Base-by-base conservation (phyloP, 2,797 vertebrate genomes). In the Sparus aurata region DNA sequence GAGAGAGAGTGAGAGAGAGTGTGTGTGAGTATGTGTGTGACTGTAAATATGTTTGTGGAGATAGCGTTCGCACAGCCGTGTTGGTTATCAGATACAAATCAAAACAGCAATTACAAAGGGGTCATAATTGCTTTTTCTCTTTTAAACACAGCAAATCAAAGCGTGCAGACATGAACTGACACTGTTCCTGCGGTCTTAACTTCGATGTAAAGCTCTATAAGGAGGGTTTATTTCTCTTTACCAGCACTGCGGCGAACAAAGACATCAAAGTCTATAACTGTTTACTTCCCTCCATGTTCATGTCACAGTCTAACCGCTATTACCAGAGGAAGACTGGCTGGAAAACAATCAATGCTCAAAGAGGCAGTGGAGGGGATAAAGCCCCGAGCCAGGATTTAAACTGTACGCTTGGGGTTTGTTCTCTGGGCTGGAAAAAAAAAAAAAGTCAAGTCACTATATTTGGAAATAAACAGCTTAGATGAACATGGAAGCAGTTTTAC, bases 101-200 rank as follows among this genome's bases (percentile, higher is more conserved):
- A 85, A 93, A 95, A 93, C 86, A 94, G 87, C 91, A 93, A 94
- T 93, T 92, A 94, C 73, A 92, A 27, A 27, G 75, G 49, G 69
- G 60, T 77, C 77, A 89, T 89, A 92, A 94, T 92, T 93, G 88
- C 89, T 80, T 87, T 89, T 87, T 79, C 68, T 82, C 67, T 55
- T 89, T 85, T 77, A 77, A 63, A 91, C 69, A 86, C 82, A 88
- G 60, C 70, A 91, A 91, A 90, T 89, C 67, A 85, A 82, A 80
- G 73, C 75, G 70, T 91, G 92, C 91, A 92, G 82, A 91, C 69
- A 86, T 88, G 84, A 77, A 85, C 4, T 77, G 76, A 91, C 59
- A 83, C 20, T 22, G 52, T 54, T 77, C 65, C 45, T 83, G 55
- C 17, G 50, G 73, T 77, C 18, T 43, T 58, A 73, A 80, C 63